These are phyloP conservation scores for Heliconius aoede DNA, from an alignment of 2,888 invertebrate species.

Conservation along the genomic window DNA sequence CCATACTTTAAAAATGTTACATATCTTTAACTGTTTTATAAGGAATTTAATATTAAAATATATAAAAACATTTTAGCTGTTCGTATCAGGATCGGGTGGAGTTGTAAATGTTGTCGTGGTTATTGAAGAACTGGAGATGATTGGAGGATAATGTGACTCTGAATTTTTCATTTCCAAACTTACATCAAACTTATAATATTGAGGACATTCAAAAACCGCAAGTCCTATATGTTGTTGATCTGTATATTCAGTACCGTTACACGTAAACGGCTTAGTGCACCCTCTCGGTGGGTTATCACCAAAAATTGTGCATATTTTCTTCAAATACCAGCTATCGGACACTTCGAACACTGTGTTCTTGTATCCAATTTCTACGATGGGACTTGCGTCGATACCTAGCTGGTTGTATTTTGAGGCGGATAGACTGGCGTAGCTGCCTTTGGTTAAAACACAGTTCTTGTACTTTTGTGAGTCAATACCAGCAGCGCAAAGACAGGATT, in stretches of 20 bases:
- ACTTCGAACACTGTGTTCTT: slow-evolving; percentile 57
- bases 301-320: slow-evolving; percentile 64
- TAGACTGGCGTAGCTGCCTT: slow-evolving; percentile 49
- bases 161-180: slow-evolving; percentile 8
- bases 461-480: slow-evolving; percentile 53
- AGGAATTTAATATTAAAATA: neutral
- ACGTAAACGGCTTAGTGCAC: slow-evolving; percentile 55
- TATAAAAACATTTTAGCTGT: neutral
- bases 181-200: slow-evolving; percentile 14
- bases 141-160: neutral
- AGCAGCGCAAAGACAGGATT: slow-evolving; percentile 53
- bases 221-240: slow-evolving; percentile 32
- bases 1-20: no score
- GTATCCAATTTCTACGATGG: slow-evolving; percentile 53
- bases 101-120: neutral
- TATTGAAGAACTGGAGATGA: neutral
- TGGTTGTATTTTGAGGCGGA: slow-evolving; percentile 51
- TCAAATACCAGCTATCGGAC: slow-evolving; percentile 56
- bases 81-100: neutral
- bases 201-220: slow-evolving; percentile 41
- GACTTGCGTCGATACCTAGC: slow-evolving; percentile 52
- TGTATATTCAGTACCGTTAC: slow-evolving; percentile 46
- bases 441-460: slow-evolving; percentile 52
- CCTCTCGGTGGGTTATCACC: slow-evolving; percentile 59
- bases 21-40: neutral